These are phyloP conservation scores for Caenorhabditis zanzibari DNA, from an alignment of 2,888 invertebrate species.

Conservation along the genomic window DNA sequence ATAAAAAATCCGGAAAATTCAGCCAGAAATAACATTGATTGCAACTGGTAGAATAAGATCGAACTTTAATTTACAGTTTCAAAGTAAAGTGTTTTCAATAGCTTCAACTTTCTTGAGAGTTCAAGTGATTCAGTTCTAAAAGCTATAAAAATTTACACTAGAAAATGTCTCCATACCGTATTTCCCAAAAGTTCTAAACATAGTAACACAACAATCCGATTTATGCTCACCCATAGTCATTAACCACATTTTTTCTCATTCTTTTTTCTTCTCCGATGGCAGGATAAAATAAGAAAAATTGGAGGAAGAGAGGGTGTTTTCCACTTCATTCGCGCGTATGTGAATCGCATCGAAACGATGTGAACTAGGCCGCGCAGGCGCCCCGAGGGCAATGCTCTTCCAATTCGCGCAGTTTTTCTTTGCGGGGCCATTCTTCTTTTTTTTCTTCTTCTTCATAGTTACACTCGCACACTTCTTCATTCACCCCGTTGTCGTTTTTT, in stretches of 20 bases:
- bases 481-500: slow-evolving; percentile 6
- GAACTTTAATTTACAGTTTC: too few species aligned
- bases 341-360: slow-evolving; percentile 65
- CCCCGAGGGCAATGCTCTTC: slow-evolving; percentile 66
- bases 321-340: slow-evolving; percentile 65
- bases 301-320: slow-evolving; percentile 51
- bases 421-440: slow-evolving; percentile 58
- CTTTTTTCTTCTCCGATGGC: slow-evolving; percentile 13
- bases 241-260: slow-evolving; percentile 9
- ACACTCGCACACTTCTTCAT: slow-evolving; percentile 55
- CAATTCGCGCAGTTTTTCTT: slow-evolving; percentile 66
- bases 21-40: too few species aligned
- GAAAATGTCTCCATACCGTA: too few species aligned
- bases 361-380: slow-evolving; percentile 58
- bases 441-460: slow-evolving; percentile 55
- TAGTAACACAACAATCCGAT: background rate
- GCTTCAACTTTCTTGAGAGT: too few species aligned
- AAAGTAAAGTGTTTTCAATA: too few species aligned
- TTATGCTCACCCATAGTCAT: background rate
- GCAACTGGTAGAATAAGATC: too few species aligned
- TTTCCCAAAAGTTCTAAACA: too few species aligned
- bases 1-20: too few species aligned
- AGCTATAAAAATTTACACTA: too few species aligned
- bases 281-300: slow-evolving; percentile 45
- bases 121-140: too few species aligned